Conservation (phyloP, 2,888 invertebrate species). For the Falcaria lacertinaria region DNA sequence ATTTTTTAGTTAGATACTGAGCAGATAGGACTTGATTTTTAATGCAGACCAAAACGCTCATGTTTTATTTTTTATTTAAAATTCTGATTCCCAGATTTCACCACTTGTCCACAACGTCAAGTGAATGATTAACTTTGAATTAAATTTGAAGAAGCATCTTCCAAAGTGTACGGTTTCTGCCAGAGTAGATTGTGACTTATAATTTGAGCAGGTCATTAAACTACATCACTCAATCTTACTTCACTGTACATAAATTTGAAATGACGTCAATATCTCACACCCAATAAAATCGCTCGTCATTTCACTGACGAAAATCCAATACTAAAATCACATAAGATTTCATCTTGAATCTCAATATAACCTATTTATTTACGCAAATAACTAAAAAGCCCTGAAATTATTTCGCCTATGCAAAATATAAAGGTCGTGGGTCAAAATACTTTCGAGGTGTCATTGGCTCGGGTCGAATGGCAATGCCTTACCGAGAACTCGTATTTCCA, state of each 20-base stretch:
- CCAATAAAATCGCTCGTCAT: not conserved
- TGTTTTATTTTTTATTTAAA: no score
- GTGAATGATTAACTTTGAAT: no score
- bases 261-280: not conserved
- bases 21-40: no score
- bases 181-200: no score
- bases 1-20: no score
- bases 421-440: constrained; percentile 29
- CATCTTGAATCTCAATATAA: not conserved
- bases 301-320: not conserved
- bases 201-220: no score
- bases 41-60: no score
- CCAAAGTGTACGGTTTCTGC: no score
- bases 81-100: no score
- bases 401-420: constrained; percentile 8
- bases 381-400: not conserved
- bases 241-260: not conserved
- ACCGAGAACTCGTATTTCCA: constrained; percentile 22
- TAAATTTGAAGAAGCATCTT: no score
- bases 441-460: constrained; percentile 16
- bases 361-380: not conserved
- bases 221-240: no score
- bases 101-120: no score
- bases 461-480: constrained; percentile 10
- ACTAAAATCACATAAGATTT: not conserved